Base-by-base conservation (phyloP, 2,113 vertebrate genomes). In the Psilopsiagon aurifrons region DNA sequence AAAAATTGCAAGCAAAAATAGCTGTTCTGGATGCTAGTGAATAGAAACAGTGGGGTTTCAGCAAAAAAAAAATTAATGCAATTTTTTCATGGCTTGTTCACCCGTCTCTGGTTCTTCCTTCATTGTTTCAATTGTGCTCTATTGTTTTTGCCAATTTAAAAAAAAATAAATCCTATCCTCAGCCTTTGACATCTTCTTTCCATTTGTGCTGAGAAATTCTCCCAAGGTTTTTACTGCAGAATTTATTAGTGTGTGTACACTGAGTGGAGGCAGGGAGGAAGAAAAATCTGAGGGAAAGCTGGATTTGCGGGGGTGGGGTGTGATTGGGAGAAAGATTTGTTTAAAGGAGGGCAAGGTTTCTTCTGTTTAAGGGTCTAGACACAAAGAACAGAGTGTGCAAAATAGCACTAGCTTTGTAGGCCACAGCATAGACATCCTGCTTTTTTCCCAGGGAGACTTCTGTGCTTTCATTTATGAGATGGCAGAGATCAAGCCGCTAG, bases 151-250 rank as follows among this genome's bases (percentile, higher is more conserved):
- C 49, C 89, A 82, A 33, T 80, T 86, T 64, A 89, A 92, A 79
- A 75, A 91, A 91, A 91, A 96, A 96, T 83, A 37, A 37, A 37
- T 95, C 76, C 76, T 83, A 28, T 15, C 83, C 59, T 70, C 74
- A 83, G 86, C 60, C 95, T 94, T 93, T 89, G 91, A 92, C 91
- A 96, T 95, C 74, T 82, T 96, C 92, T 95, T 95, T 96, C 90
- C 67, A 97, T 95, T 95, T 95, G 66, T 17, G 57, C 80, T 49
- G 64, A 82, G 62, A 96, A 92, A 88, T 66, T 87, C 88, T 95
- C 90, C 83, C 77, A 88, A 91, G 66, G 69, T 73, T 92, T 93
- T 91, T 84, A 60, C 73, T 91, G 74, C 66, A 84, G 86, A 78
- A 85, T 93, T 94, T 96, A 82, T 95, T 93, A 79, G 43, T 25